Conservation (phyloP, 2,797 vertebrate genomes). For the Etheostoma perlongum region DNA sequence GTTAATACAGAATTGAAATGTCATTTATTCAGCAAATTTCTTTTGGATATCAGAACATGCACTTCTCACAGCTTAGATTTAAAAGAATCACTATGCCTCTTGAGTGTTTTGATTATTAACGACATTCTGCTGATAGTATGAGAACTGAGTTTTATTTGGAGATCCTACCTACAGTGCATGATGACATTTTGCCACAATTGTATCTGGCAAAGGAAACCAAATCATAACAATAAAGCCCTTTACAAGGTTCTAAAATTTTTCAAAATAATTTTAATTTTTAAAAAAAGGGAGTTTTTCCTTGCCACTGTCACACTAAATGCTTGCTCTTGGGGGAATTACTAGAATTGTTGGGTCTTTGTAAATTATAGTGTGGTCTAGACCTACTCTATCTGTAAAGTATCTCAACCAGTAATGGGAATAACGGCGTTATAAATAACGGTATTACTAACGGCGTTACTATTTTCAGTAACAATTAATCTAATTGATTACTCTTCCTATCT, state of each 20-base stretch:
- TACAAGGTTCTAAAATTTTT: background rate
- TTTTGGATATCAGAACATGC: slow-evolving; percentile 46
- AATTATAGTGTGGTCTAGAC: too few species aligned
- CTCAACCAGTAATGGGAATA: too few species aligned
- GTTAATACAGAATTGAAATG: slow-evolving; percentile 43
- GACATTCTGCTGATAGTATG: slow-evolving; percentile 50
- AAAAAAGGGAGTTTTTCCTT: too few species aligned
- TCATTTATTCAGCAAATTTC: slow-evolving; percentile 44
- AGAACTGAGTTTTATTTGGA: slow-evolving; percentile 43
- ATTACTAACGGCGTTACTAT: too few species aligned
- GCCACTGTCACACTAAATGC: too few species aligned
- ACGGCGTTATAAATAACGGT: too few species aligned
- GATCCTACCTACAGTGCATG: slow-evolving; percentile 38
- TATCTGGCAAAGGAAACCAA: slow-evolving; percentile 46
- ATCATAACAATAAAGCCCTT: slow-evolving; percentile 25
- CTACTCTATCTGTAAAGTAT: too few species aligned
- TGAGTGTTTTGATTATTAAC: slow-evolving; percentile 57
- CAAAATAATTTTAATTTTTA: too few species aligned
- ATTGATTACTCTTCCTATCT: too few species aligned
- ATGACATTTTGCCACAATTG: slow-evolving; percentile 41
- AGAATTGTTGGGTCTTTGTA: too few species aligned
- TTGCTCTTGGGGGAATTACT: too few species aligned
- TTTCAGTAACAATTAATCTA: too few species aligned
- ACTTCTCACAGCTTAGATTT: slow-evolving; percentile 37
- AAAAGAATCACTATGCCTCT: slow-evolving; percentile 53